Evolutionary conservation across 2,113 vertebrate genomes (phyloP).

Genomic region (Pyxicephalus adspersus): DNA sequence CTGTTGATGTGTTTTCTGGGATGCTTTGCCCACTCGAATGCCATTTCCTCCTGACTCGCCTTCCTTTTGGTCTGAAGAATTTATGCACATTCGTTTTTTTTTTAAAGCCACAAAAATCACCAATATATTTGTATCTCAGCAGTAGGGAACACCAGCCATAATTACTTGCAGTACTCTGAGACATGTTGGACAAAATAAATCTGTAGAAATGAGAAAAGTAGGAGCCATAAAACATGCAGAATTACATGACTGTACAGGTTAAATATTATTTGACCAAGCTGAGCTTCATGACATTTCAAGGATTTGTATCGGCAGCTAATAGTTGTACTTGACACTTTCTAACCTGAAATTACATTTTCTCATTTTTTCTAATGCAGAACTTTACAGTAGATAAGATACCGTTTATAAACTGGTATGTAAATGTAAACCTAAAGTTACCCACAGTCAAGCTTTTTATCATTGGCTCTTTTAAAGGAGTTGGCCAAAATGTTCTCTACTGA

Average conservation of each 20-base stretch:
- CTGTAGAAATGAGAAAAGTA: neutral
- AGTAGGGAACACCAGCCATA: constrained; percentile 33
- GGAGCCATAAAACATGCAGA: neutral
- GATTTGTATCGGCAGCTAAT: neutral
- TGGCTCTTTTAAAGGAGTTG: no score
- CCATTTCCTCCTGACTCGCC: constrained; percentile 39
- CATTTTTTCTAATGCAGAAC: no score
- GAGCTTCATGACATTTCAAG: neutral
- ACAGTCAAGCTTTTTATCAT: no score
- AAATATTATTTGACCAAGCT: constrained; percentile 15
- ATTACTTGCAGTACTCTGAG: constrained; percentile 25
- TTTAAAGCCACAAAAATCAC: neutral
- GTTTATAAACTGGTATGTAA: no score
- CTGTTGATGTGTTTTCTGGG: constrained; percentile 15
- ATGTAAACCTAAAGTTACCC: no score
- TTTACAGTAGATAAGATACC: no score
- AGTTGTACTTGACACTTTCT: neutral
- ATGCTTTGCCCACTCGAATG: neutral
- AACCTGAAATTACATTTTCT: neutral
- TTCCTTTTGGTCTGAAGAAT: constrained; percentile 15
- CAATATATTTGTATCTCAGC: constrained; percentile 23
- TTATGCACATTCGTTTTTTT: constrained; percentile 33
- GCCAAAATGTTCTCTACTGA: no score
- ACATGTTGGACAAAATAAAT: constrained; percentile 38
- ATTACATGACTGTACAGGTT: constrained; percentile 8